Evolutionary conservation across 2,797 vertebrate genomes (phyloP).

Genomic region (Melanotaenia nigrans): DNA sequence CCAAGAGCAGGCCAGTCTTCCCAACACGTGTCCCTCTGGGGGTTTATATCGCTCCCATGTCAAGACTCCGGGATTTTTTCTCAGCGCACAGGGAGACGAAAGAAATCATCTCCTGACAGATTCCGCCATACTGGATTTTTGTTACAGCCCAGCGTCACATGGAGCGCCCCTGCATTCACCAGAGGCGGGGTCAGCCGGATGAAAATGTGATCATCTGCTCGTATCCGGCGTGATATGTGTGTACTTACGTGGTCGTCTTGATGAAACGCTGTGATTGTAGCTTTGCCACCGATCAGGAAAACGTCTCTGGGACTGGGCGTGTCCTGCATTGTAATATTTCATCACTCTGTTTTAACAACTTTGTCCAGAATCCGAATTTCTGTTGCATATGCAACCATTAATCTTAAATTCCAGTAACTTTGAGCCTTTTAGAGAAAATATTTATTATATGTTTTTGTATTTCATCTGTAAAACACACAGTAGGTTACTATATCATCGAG

Average conservation of each 20-base stretch:
- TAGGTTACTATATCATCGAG: background rate
- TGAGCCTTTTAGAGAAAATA: background rate
- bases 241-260: background rate
- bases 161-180: constrained; percentile 75
- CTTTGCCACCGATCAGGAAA: constrained; percentile 8
- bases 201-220: constrained; percentile 44
- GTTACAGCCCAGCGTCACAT: constrained; percentile 81
- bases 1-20: constrained; percentile 53
- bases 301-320: constrained; percentile 52
- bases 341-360: constrained; percentile 16
- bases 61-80: constrained; percentile 18
- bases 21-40: constrained; percentile 54
- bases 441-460: too few species aligned
- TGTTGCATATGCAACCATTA: background rate
- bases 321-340: constrained; percentile 14
- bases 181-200: constrained; percentile 71
- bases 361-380: background rate
- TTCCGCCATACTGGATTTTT: constrained; percentile 89
- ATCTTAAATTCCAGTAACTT: too few species aligned
- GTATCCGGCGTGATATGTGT: background rate
- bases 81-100: constrained; percentile 39
- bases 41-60: constrained; percentile 67
- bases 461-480: too few species aligned
- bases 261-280: constrained; percentile 14
- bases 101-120: constrained; percentile 83